Evolutionary conservation across 2,888 invertebrate genomes (phyloP).

Genomic region (Agrochola litura): DNA sequence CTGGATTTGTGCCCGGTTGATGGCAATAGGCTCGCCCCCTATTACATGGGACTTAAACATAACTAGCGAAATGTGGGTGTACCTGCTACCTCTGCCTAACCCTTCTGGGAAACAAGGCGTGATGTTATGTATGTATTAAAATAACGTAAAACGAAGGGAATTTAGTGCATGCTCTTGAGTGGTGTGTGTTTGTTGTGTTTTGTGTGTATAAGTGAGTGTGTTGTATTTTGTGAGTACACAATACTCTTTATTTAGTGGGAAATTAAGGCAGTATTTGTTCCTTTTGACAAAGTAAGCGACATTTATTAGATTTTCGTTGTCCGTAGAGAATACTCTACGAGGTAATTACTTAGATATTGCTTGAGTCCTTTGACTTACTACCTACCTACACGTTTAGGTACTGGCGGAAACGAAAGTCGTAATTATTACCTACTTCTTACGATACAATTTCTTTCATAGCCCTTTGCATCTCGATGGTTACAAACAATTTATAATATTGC

Average conservation of each 20-base stretch:
- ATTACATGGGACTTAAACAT: too few relatives aligned
- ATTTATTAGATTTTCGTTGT: constrained; percentile 43
- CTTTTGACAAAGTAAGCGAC: constrained; percentile 35
- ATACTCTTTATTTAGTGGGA: not conserved
- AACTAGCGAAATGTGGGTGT: too few relatives aligned
- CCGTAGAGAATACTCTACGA: constrained; percentile 45
- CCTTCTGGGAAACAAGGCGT: too few relatives aligned
- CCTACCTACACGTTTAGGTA: constrained; percentile 13
- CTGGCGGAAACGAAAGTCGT: constrained; percentile 28
- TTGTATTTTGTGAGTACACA: too few relatives aligned
- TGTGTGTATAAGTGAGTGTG: too few relatives aligned
- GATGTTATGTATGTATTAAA: too few relatives aligned
- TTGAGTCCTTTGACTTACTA: constrained; percentile 37
- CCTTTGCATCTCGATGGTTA: constrained; percentile 9
- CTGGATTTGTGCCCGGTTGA: too few relatives aligned
- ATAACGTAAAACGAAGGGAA: too few relatives aligned
- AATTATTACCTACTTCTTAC: constrained; percentile 51
- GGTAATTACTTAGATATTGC: constrained; percentile 53
- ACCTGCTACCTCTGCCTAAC: too few relatives aligned
- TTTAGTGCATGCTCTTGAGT: too few relatives aligned
- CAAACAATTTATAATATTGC: constrained; percentile 15
- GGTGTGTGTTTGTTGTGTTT: too few relatives aligned
- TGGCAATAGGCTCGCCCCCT: too few relatives aligned
- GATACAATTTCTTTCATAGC: constrained; percentile 51
- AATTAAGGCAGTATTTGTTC: constrained; percentile 44